Evolutionary conservation across 2,797 vertebrate species (phyloP), one percentile per base, ranked within the genome.

Genomic region (Ceyx erithaca): DNA sequence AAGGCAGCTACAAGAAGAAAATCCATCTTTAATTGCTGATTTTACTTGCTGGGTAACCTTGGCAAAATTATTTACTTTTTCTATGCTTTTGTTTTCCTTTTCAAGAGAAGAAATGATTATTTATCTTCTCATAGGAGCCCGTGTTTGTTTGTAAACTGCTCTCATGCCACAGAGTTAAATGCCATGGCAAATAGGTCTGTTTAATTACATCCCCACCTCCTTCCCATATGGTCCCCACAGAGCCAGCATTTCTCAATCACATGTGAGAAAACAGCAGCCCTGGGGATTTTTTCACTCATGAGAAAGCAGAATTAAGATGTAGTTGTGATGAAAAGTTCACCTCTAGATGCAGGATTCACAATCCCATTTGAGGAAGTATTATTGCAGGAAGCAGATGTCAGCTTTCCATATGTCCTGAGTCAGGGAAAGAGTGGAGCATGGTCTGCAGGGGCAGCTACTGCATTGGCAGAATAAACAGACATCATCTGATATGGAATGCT

Each of bases 341-440:
- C 72, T 62, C 71, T 69, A 18, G 46, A 51, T 92, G 40, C 66
- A 91, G 87, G 62, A 90, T 30, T 87, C 64, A 43, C 57, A 87
- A 84, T 66, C 51, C 45, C 37, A 82, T 89, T 78, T 93, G 25
- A 71, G 66, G 23, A 80, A 82, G 6, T 54, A 77, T 33, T 77
- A 86, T 17, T 84, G 78, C 86, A 73, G 75, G 48, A 89, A 92
- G 73, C 91, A 94, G 77, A 88, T 68, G 70, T 79, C 48, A 21
- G 69, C 78, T 79, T 91, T 91, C 87, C 71, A 48, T 86, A 73
- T 22, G 63, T 73, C 83, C 71, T 37, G 75, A 88, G 41, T 57
- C 80, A 94, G 87, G 85, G 91, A 61, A 67, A 69, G 90, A 88
- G 57, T 2, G 19, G 12, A 75, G 40, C 3, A 2, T 43, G 15